These are phyloP conservation scores for Zhuqinia jingwanae DNA, from an alignment of 2,888 invertebrate genomes.

Conservation along the genomic window DNA sequence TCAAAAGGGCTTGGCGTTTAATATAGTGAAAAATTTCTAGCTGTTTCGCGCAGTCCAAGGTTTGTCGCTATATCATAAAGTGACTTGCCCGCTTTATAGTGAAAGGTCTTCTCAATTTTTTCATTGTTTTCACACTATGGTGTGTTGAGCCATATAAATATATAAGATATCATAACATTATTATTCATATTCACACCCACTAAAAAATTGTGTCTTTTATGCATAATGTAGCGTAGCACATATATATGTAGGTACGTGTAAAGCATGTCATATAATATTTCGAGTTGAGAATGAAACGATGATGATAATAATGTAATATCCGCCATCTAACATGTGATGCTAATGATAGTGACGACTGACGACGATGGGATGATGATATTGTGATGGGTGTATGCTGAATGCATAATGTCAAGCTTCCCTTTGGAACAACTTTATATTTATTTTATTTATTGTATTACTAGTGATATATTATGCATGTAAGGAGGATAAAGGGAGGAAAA, in stretches of 20 bases:
- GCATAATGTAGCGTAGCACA: background rate
- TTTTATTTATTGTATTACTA: constrained; percentile 31
- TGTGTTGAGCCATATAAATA: background rate
- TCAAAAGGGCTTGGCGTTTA: constrained; percentile 12
- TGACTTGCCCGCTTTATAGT: background rate
- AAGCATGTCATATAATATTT: constrained; percentile 13
- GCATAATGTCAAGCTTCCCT: background rate
- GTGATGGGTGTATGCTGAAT: background rate
- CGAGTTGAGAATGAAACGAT: constrained; percentile 7
- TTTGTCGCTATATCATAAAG: too few species aligned
- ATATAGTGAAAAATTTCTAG: constrained; percentile 35
- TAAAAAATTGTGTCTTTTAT: constrained; percentile 3
- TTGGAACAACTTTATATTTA: constrained; percentile 19
- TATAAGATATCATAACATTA: background rate
- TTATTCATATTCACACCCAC: constrained; percentile 10
- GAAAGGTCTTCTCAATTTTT: background rate
- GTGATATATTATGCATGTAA: constrained; percentile 53
- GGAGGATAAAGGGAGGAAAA: constrained; percentile 16
- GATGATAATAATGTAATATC: background rate
- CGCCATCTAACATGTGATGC: background rate
- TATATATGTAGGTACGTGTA: too few species aligned
- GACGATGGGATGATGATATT: constrained; percentile 24
- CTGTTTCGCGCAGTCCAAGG: background rate
- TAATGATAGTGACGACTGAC: background rate
- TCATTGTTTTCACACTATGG: constrained; percentile 43